Base-by-base conservation (phyloP, 2,888 invertebrate genomes). In the Leptinotarsa tumamoca region DNA sequence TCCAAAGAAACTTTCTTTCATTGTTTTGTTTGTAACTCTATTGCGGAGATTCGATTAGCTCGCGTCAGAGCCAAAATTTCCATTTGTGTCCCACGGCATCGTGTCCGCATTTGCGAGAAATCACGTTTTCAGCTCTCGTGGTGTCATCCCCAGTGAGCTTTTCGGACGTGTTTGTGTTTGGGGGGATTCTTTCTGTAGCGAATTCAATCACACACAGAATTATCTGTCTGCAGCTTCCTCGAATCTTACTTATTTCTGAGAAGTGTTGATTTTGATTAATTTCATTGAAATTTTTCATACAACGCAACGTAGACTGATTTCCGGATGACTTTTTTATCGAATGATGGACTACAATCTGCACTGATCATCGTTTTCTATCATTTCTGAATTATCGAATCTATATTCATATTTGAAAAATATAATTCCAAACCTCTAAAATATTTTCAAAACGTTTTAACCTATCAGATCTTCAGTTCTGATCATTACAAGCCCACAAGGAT, bases 111-210 rank as follows among this genome's bases (percentile, higher is more conserved):
- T 54, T 18, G 10, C 23, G 13, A 13, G 23, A 23, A 58, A 58
- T 58, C 58, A 58, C 58, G 58, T 58, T 58, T 58, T 58, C 58
- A 58, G 58, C 58, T 58, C 23, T 23, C 58, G 23, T 14, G 14
- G 21, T 58, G 58, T 58, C 58, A 58, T 58, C 58, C 58, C 58
- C 58, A 58, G 58, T 58, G 58, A 58, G 58, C 58, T 23, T 58
- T 43, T 27, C 3, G 58, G 58, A 58, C 58, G 23, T 58, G 23
- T 58, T 58, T 58, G 58, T 58, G 23, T 17, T 58, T 23, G 21
- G 4, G 2, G 4, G 4, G 58, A 58, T 58, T 14, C 23, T 58
- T 21, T 58, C 58, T 58, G 58, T 58, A 58, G 58, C 58, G 4
- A 58, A 58, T 58, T 58, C 58, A 58, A 58, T 58, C 23, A 13